Base-by-base conservation (phyloP, 2,888 invertebrate species). In the Pteria penguin region DNA sequence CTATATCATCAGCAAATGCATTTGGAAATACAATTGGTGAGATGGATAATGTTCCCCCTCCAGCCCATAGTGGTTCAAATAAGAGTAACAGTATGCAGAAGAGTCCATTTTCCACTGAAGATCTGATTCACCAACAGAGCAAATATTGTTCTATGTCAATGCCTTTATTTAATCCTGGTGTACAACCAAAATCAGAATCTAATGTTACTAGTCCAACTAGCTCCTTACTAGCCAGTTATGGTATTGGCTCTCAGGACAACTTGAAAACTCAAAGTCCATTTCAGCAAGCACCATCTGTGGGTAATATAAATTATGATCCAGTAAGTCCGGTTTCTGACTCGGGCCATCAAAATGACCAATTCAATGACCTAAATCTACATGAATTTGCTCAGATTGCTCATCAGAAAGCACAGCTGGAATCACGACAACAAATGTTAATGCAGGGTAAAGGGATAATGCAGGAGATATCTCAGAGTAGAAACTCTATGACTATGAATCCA, bases 51-150 rank as follows among this genome's bases (percentile, higher is more conserved):
- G 82, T 81, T 18, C 90, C 90, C 31, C 90, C 88, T 26, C 89
- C 89, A 82, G 93, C 84, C 87, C 91, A 90, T 79, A 84, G 84
- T 72, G 72, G 76, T 2, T 83, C 84, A 22, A 79, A 84, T 26
- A 82, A 84, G 4, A 79, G 81, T 33, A 82, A 80, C 33, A 75
- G 79, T 33, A 81, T 85, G 18, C 87, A 86, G 74, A 76, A 88
- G 61, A 86, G 83, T 58, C 86, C 86, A 8, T 86, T 82, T 70
- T 75, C 84, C 8, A 63, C 76, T 8, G 84, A 84, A 45, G 57
- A 61, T 32, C 14, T 45, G 11, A 60, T 72, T 57, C 63, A 63
- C 18, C 55, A 63, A 24, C 32, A 54, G 11, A 36, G 31, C 4
- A 52, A 54, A 18, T n/a, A n/a, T 8, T 24, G 11, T 14, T 45